A percentile compares a stretch with the other conserved stretches of the same genome.
phyloP scores from a whole-genome alignment of 2,888 invertebrate species.

The Trichopoda pennipes region DNA sequence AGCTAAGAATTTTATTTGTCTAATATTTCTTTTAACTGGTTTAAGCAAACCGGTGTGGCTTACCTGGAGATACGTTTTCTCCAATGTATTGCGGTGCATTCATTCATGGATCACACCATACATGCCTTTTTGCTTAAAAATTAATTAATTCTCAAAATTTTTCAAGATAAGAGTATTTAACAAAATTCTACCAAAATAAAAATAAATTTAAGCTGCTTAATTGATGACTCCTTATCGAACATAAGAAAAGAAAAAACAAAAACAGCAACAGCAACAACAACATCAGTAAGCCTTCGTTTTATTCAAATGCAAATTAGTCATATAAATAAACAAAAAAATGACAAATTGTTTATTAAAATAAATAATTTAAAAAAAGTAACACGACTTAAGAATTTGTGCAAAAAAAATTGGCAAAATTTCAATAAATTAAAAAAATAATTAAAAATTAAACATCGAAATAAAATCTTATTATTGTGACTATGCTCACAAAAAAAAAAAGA shows the following conservation, averaged over 20 bases:
- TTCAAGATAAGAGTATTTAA: too few relatives aligned
- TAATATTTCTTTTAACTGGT: too few relatives aligned
- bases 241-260: conserved; percentile 22
- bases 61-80: too few relatives aligned
- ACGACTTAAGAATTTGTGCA: not conserved
- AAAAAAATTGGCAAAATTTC: conserved; percentile 50
- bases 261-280: not conserved
- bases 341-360: conserved; percentile 59
- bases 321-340: conserved; percentile 43
- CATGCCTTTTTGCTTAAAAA: not conserved
- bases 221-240: conserved; percentile 18
- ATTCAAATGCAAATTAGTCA: conserved; percentile 60
- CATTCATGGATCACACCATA: too few relatives aligned
- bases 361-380: not conserved
- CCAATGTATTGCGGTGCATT: too few relatives aligned
- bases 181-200: not conserved
- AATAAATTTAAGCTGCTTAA: conserved; percentile 20
- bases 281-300: conserved; percentile 15
- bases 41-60: too few relatives aligned
- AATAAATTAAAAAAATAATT: conserved; percentile 35
- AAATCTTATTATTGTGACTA: too few relatives aligned
- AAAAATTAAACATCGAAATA: not conserved
- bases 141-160: too few relatives aligned
- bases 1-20: too few relatives aligned
- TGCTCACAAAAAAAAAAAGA: too few relatives aligned